A percentile compares a stretch with the other conserved stretches of the same genome.
These are phyloP conservation scores for Benthochromis sp. DNA, from an alignment of 2,113 vertebrate genomes.

Conservation along the genomic window DNA sequence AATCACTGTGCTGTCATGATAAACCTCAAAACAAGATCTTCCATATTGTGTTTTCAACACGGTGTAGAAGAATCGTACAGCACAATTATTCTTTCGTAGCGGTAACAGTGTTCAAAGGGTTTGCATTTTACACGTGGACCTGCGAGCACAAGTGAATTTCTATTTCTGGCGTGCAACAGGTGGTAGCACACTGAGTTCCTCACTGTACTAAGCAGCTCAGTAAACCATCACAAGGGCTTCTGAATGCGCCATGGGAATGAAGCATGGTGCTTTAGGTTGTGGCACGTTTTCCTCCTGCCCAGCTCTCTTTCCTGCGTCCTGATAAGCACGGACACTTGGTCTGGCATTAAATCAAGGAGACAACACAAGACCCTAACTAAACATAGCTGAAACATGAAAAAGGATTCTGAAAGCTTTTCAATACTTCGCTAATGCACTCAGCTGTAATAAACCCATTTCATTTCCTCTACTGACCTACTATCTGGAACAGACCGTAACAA, in stretches of 20 bases:
- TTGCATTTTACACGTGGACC: neutral
- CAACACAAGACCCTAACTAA: neutral
- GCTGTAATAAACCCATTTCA: neutral
- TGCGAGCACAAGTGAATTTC: neutral
- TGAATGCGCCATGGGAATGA: constrained; percentile 18
- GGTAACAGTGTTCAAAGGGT: neutral
- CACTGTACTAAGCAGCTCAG: constrained; percentile 47
- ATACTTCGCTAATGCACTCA: neutral
- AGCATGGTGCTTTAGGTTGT: constrained; percentile 17
- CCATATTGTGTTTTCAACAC: neutral
- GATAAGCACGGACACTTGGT: neutral
- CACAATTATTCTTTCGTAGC: neutral
- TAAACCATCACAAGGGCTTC: neutral
- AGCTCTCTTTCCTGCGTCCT: neutral
- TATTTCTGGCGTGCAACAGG: constrained; percentile 46
- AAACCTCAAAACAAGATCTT: neutral
- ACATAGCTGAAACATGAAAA: neutral
- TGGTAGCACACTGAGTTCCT: constrained; percentile 43
- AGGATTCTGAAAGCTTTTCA: neutral
- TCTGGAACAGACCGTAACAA: neutral
- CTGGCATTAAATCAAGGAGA: neutral
- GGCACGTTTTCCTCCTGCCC: constrained; percentile 3
- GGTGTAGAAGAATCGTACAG: neutral
- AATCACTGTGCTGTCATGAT: neutral
- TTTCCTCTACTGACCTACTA: neutral